A percentile compares a stretch with the other conserved stretches of the same genome.
phyloP scores from a whole-genome alignment of 1,140 invertebrate genomes.

The Anoplolepis gracilipes region DNA sequence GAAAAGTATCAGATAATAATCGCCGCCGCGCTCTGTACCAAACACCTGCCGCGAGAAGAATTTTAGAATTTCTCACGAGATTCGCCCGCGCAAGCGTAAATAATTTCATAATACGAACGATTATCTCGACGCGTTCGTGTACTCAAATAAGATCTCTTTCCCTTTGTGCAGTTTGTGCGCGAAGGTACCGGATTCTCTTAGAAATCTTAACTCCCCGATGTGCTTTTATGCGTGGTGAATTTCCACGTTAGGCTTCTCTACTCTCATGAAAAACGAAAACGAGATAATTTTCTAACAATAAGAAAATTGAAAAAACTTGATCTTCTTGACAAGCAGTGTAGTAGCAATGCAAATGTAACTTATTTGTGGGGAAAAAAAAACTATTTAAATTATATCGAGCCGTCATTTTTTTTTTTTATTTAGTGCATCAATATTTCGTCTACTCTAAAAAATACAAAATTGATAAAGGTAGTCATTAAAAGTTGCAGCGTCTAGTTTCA shows the following conservation, averaged over 20 bases:
- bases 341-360: conserved; percentile 36
- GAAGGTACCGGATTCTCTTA: conserved; percentile 2
- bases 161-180: neutral
- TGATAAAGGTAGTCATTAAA: neutral
- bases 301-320: neutral
- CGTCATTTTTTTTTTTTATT: neutral
- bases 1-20: conserved; percentile 67
- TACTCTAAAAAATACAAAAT: neutral
- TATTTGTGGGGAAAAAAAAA: conserved; percentile 22
- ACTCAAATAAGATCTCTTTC: neutral
- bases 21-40: conserved; percentile 28
- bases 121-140: conserved; percentile 44
- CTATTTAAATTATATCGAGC: neutral
- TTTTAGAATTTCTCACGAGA: conserved; percentile 57
- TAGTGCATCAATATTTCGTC: neutral
- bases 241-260: neutral
- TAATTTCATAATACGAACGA: conserved; percentile 54
- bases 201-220: conserved; percentile 5
- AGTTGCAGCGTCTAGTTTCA: neutral
- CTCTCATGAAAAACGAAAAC: neutral
- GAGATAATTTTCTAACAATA: neutral
- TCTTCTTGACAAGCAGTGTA: neutral
- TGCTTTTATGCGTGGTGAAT: neutral
- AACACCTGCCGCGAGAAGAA: conserved; percentile 64
- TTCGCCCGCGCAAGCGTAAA: conserved; percentile 27